Evolutionary conservation across 2,797 vertebrate genomes (phyloP).

Genomic region (Clamator glandarius): DNA sequence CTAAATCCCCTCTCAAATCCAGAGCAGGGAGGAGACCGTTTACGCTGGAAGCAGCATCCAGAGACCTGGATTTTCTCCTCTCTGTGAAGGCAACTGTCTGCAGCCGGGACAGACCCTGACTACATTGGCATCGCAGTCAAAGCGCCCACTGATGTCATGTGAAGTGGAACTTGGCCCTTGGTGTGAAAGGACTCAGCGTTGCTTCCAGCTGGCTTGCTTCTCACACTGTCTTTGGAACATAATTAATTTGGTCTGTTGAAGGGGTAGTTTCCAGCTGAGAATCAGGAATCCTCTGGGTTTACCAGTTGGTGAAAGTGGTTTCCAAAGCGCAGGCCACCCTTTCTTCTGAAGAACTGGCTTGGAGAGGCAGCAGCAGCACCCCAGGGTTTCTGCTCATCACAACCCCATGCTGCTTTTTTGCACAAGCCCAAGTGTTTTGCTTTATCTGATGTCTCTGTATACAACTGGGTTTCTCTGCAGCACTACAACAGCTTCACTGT

Average conservation of each 20-base stretch:
- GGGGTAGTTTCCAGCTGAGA: constrained; percentile 45
- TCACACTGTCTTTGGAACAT: background rate
- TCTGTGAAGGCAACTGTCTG: constrained; percentile 11
- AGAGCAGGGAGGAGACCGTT: background rate
- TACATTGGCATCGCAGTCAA: background rate
- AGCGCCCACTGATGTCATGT: constrained; percentile 33
- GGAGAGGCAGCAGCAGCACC: background rate
- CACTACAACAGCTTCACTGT: background rate
- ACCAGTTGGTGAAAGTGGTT: constrained; percentile 42
- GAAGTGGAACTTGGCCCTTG: constrained; percentile 38
- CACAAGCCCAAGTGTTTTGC: background rate
- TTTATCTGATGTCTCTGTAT: background rate
- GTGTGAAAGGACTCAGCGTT: background rate
- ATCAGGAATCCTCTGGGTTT: constrained; percentile 43
- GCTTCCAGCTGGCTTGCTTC: constrained; percentile 60
- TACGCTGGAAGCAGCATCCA: background rate
- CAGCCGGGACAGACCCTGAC: background rate
- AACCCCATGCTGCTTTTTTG: fast-evolving
- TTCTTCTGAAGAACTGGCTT: background rate
- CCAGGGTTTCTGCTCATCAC: background rate
- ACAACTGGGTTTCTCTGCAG: background rate
- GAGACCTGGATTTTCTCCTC: constrained; percentile 17
- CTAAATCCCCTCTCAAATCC: background rate
- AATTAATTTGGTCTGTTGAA: constrained; percentile 50
- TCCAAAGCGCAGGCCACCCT: background rate